These are phyloP conservation scores for Cerastis rubricosa DNA, from an alignment of 2,888 invertebrate genomes.

Conservation along the genomic window DNA sequence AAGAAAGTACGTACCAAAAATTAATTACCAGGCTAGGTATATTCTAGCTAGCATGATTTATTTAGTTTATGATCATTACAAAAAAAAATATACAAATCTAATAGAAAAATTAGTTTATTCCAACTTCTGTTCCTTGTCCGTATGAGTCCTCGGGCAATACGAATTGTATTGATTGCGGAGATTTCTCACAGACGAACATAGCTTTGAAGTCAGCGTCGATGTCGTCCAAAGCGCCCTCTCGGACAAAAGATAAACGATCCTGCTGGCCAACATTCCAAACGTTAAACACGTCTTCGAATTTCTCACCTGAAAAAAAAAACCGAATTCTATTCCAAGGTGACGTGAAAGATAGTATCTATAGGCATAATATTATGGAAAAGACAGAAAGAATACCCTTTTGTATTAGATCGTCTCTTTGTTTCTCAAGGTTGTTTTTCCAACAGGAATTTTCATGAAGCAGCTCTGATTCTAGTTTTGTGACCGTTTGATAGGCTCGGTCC, in stretches of 20 bases:
- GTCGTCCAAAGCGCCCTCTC: not conserved
- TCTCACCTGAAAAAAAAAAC: not conserved
- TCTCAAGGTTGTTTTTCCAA: too few relatives aligned
- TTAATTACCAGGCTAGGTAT: too few relatives aligned
- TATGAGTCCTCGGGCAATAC: not conserved
- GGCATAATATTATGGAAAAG: too few relatives aligned
- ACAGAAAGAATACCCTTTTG: too few relatives aligned
- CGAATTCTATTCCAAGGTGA: not conserved
- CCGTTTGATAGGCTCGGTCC: too few relatives aligned
- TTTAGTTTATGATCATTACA: not conserved
- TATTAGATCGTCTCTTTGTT: too few relatives aligned
- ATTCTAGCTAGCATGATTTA: too few relatives aligned
- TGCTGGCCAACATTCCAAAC: not conserved
- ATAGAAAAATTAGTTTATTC: not conserved
- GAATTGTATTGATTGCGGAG: not conserved
- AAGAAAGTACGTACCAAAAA: too few relatives aligned
- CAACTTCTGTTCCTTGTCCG: not conserved
- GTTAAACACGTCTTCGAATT: not conserved
- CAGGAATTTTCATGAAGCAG: too few relatives aligned
- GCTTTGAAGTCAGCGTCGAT: not conserved
- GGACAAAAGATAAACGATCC: not conserved
- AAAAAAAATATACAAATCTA: not conserved
- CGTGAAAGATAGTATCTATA: too few relatives aligned
- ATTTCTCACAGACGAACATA: slow-evolving; percentile 1
- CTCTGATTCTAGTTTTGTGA: too few relatives aligned